A percentile compares a stretch with the other conserved stretches of the same genome.
Conservation (phyloP, 92 coral and sea anemone species). For the Epizoanthus ramosus region DNA sequence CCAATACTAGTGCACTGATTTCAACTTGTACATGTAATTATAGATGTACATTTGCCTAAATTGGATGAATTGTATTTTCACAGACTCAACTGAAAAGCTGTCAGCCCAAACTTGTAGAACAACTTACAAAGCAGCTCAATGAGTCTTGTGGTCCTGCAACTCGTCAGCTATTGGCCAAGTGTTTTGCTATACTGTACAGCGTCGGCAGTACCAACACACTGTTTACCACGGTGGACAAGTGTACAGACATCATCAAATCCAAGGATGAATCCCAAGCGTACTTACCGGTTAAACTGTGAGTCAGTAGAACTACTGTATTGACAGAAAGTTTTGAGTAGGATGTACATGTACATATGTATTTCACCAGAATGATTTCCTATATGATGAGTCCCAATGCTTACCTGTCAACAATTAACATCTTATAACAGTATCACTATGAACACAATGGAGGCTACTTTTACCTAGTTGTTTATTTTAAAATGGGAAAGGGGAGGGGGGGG, state of each 20-base stretch:
- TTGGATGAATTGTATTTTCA: neutral
- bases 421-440: too few relatives aligned
- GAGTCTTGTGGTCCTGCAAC: conserved; percentile 95
- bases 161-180: conserved; percentile 86
- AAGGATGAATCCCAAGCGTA: conserved; percentile 91
- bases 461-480: too few relatives aligned
- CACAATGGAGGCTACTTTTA: too few relatives aligned
- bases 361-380: too few relatives aligned
- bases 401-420: too few relatives aligned
- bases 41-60: too few relatives aligned
- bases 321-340: too few relatives aligned
- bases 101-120: conserved; percentile 85
- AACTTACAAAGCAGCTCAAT: conserved; percentile 80
- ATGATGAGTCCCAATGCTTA: too few relatives aligned
- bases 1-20: too few relatives aligned
- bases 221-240: conserved; percentile 87
- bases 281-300: conserved; percentile 96
- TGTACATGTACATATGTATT: too few relatives aligned
- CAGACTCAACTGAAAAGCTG: conserved; percentile 85
- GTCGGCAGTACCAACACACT: conserved; percentile 81
- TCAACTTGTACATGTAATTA: too few relatives aligned
- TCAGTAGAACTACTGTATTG: neutral
- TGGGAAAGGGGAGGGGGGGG: too few relatives aligned
- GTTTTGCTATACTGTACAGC: conserved; percentile 89
- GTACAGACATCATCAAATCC: conserved; percentile 85